phyloP scores from a whole-genome alignment of 2,888 invertebrate species.

The Hyposoter dolosus region DNA sequence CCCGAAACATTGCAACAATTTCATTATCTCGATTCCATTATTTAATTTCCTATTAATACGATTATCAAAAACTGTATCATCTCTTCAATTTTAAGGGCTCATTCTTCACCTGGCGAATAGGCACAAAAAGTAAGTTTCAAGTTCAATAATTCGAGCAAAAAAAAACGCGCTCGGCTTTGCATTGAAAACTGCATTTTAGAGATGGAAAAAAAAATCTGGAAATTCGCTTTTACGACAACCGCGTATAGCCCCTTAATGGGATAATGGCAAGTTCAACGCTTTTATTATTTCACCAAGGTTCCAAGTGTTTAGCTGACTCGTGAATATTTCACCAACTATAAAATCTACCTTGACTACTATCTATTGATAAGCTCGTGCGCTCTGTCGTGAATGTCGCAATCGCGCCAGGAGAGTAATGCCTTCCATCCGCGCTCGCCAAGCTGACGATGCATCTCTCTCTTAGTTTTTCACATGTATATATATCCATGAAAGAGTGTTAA shows the following conservation, averaged over 20 bases:
- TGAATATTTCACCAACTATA: background rate
- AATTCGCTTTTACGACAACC: background rate
- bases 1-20: background rate
- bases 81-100: too few species aligned
- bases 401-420: constrained; percentile 42
- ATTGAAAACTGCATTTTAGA: background rate
- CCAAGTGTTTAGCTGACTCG: background rate
- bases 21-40: constrained; percentile 1
- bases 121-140: background rate
- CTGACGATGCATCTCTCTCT: constrained; percentile 62
- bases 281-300: background rate
- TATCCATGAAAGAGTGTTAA: background rate
- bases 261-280: background rate
- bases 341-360: constrained; percentile 31
- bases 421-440: constrained; percentile 49
- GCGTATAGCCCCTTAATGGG: too few species aligned
- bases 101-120: too few species aligned
- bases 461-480: background rate
- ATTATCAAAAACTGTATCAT: too few species aligned
- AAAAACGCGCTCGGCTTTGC: background rate
- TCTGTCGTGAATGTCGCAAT: constrained; percentile 28
- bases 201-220: background rate
- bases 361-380: constrained; percentile 22
- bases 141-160: background rate
- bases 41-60: too few species aligned